These are phyloP conservation scores for Prochilodus magdalenae DNA, from an alignment of 2,113 vertebrate genomes.

Conservation along the genomic window DNA sequence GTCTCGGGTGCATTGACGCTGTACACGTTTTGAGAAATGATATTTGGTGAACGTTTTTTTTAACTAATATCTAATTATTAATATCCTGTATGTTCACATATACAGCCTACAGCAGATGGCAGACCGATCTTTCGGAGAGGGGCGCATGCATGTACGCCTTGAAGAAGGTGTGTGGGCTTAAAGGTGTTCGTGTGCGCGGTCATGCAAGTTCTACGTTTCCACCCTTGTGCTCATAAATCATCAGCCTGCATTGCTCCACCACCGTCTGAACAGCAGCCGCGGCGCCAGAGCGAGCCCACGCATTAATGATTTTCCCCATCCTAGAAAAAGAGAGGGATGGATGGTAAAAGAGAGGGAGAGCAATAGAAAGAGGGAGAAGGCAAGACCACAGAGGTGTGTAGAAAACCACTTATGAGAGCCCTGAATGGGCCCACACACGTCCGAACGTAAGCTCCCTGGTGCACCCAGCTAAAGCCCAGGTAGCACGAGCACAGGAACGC, in stretches of 20 bases:
- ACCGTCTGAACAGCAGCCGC: constrained; percentile 32
- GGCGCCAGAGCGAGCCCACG: constrained; percentile 36
- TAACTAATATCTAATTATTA: no score
- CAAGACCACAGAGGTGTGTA: constrained; percentile 7
- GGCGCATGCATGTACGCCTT: neutral
- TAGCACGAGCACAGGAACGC: neutral
- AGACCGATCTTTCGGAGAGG: neutral
- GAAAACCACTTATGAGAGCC: constrained; percentile 9
- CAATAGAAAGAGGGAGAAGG: neutral
- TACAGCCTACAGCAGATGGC: neutral
- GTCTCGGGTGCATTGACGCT: neutral
- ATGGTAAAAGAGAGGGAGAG: neutral
- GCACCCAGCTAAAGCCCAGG: constrained; percentile 8
- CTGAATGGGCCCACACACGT: neutral
- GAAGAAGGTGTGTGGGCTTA: constrained; percentile 15
- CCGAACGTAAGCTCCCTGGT: neutral
- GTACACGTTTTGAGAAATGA: no score
- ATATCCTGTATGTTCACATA: no score
- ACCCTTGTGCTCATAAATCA: constrained; percentile 39
- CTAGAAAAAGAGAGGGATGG: neutral
- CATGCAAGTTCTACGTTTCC: constrained; percentile 13
- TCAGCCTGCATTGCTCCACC: constrained; percentile 34
- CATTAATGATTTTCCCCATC: constrained; percentile 26
- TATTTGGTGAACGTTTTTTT: no score
- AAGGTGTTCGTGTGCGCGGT: constrained; percentile 15